Conservation (phyloP, 2,797 vertebrate genomes). For the Gallinago solitaria region DNA sequence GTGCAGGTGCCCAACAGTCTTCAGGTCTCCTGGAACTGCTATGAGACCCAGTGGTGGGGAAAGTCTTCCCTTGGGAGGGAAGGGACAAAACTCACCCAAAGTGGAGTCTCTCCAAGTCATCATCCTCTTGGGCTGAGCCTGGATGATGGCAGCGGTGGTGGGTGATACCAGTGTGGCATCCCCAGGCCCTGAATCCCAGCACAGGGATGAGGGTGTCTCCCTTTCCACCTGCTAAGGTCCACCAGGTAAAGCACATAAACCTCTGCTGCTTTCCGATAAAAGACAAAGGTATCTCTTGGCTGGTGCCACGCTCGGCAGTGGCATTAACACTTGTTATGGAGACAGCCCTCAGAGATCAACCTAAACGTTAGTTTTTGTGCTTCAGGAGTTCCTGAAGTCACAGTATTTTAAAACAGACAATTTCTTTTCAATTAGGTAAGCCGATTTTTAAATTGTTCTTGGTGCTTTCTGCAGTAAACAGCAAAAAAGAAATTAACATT, state of each 20-base stretch:
- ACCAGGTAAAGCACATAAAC: neutral
- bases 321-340: accelerated
- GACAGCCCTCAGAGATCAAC: neutral
- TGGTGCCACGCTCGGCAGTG: neutral
- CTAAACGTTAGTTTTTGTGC: accelerated
- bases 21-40: neutral
- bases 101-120: accelerated
- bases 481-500: neutral
- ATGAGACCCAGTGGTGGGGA: accelerated
- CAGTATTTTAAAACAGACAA: accelerated
- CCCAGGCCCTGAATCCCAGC: neutral
- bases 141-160: accelerated
- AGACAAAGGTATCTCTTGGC: accelerated
- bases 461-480: neutral
- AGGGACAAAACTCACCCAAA: neutral
- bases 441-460: neutral
- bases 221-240: neutral
- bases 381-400: neutral
- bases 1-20: no score
- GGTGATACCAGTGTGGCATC: accelerated
- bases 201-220: accelerated
- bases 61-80: neutral
- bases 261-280: neutral
- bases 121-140: neutral
- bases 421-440: accelerated